These are phyloP conservation scores for Sprattus sprattus DNA, from an alignment of 2,113 vertebrate species.

Conservation along the genomic window DNA sequence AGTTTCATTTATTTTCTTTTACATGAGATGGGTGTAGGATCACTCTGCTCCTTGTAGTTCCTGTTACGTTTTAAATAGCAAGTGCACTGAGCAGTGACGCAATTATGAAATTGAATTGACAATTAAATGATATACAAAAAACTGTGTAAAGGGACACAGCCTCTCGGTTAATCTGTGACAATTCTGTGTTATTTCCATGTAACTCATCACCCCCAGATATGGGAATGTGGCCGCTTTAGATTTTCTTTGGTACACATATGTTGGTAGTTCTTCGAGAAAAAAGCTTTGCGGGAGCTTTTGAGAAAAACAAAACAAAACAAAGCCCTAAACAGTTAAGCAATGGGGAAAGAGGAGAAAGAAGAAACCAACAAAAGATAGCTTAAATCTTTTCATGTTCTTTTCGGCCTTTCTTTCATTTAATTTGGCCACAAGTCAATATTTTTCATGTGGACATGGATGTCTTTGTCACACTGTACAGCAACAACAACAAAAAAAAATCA, in stretches of 20 bases:
- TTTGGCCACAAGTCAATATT: not conserved
- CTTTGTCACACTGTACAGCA: constrained; percentile 13
- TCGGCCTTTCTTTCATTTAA: not conserved
- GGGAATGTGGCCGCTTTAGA: not conserved
- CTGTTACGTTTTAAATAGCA: not conserved
- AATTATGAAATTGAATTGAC: too few species aligned
- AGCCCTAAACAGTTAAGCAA: not conserved
- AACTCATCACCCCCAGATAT: not conserved
- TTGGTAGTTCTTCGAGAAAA: not conserved
- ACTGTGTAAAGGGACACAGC: not conserved
- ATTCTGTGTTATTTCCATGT: not conserved
- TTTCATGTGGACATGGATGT: not conserved
- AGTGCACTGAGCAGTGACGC: too few species aligned
- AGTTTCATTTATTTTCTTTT: not conserved
- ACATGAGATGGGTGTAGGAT: not conserved
- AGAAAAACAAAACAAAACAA: not conserved
- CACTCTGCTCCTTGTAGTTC: not conserved
- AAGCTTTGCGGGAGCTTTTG: not conserved
- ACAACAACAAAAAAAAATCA: constrained; percentile 34
- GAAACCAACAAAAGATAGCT: not conserved
- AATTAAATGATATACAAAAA: not conserved
- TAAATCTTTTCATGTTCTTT: not conserved
- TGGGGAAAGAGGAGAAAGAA: not conserved
- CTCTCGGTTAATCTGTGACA: not conserved
- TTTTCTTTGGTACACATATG: constrained; percentile 8